Conservation (phyloP, 2,113 vertebrate species). For the Podarcis muralis region DNA sequence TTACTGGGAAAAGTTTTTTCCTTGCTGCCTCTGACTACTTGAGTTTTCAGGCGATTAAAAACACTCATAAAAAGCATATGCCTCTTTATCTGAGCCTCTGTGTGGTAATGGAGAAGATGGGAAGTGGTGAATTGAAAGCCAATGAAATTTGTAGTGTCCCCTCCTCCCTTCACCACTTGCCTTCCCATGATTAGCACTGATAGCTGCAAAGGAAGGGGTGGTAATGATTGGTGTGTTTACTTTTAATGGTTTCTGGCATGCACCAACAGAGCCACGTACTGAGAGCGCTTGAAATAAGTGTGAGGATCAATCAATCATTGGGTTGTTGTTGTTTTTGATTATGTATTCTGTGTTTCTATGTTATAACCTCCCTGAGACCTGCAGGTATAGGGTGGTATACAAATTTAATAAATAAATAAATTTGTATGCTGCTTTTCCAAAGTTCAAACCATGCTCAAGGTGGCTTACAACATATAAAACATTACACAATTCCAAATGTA, state of each 20-base stretch:
- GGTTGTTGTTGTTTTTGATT: no score
- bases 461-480: no score
- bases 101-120: constrained; percentile 15
- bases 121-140: neutral
- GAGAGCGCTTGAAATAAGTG: constrained; percentile 43
- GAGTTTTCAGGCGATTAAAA: constrained; percentile 46
- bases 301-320: no score
- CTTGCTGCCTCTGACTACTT: constrained; percentile 23
- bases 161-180: constrained; percentile 15
- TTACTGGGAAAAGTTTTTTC: constrained; percentile 49
- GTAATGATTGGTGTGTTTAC: constrained; percentile 26
- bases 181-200: constrained; percentile 30
- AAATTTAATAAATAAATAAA: no score
- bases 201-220: constrained; percentile 34
- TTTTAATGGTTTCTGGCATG: constrained; percentile 21
- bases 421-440: no score
- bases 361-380: no score
- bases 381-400: no score
- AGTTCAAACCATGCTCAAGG: no score
- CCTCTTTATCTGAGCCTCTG: constrained; percentile 25
- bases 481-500: no score
- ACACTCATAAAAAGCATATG: neutral
- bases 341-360: no score
- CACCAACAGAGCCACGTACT: constrained; percentile 25
- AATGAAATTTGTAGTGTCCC: no score